These are phyloP conservation scores for Pagetopsis macropterus DNA, from an alignment of 2,797 vertebrate species.

Conservation along the genomic window DNA sequence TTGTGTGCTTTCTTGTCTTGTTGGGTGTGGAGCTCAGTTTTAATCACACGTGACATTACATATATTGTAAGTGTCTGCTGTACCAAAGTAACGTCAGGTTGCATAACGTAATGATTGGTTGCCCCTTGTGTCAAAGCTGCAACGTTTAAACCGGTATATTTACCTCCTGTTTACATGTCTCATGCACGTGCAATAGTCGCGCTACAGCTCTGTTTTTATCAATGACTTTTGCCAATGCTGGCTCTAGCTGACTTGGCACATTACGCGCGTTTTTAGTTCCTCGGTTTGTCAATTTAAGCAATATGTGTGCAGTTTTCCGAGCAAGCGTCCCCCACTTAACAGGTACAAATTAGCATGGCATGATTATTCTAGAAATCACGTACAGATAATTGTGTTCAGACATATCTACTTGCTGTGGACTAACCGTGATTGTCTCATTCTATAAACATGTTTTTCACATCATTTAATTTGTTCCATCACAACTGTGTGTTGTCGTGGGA, in stretches of 20 bases:
- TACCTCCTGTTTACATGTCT: conserved; percentile 41
- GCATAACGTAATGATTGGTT: conserved; percentile 21
- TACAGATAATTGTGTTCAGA: conserved; percentile 6
- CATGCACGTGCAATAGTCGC: conserved; percentile 32
- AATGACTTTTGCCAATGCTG: background rate
- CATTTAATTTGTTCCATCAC: conserved; percentile 14
- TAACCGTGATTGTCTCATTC: conserved; percentile 23
- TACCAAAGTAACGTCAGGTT: conserved; percentile 46
- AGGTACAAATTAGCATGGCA: background rate
- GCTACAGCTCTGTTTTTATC: background rate
- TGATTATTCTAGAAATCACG: conserved; percentile 5
- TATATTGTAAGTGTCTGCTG: background rate
- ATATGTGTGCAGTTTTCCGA: background rate
- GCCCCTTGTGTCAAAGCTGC: background rate
- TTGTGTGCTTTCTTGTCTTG: background rate
- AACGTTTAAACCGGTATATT: background rate
- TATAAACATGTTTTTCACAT: conserved; percentile 7
- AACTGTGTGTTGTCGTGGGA: background rate
- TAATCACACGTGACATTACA: conserved; percentile 3
- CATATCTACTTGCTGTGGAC: conserved; percentile 15
- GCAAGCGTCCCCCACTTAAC: background rate
- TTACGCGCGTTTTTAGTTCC: background rate
- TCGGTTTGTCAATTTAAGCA: background rate
- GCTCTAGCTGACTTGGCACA: background rate
- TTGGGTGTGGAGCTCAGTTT: conserved; percentile 2